Evolutionary conservation across 2,797 vertebrate genomes (phyloP).

Genomic region (Gadopsis marmoratus): DNA sequence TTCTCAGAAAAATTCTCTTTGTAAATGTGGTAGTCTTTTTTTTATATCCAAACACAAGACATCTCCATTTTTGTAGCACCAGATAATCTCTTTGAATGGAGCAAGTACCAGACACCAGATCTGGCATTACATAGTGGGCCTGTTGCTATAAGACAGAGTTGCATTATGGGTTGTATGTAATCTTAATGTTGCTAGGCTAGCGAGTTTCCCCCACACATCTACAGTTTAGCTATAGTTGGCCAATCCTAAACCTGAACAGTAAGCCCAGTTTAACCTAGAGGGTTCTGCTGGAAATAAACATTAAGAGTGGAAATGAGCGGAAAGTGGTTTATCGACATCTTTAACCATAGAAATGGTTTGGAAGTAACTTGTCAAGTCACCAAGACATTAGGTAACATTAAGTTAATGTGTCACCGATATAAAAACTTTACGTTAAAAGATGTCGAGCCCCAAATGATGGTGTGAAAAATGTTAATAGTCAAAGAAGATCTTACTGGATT

Average conservation of each 20-base stretch:
- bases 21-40: background rate
- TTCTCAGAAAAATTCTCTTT: background rate
- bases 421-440: background rate
- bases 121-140: background rate
- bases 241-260: background rate
- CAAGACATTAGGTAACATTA: too few species aligned
- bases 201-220: background rate
- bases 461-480: background rate
- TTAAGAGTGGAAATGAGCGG: background rate
- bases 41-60: background rate
- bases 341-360: background rate
- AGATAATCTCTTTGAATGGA: background rate
- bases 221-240: background rate
- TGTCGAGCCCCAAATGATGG: fast-evolving
- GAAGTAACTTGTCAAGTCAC: background rate
- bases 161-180: slow-evolving; percentile 23
- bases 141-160: slow-evolving; percentile 22
- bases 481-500: background rate
- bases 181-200: background rate
- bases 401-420: background rate
- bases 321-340: background rate
- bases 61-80: background rate
- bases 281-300: background rate
- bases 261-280: background rate
- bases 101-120: background rate